Conservation (phyloP, 1,140 invertebrate genomes). For the Apocrypta bakeri region DNA sequence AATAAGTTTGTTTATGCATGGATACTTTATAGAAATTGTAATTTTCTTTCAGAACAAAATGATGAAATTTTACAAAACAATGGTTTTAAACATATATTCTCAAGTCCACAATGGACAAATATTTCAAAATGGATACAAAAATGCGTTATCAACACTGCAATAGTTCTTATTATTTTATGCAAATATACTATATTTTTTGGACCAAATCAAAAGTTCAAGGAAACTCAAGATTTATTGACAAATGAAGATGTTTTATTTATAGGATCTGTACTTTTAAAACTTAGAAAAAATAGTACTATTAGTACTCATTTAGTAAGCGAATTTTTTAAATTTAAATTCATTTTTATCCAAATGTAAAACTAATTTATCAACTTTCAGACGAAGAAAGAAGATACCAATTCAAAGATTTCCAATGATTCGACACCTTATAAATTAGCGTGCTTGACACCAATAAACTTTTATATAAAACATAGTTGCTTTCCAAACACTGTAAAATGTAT, state of each 20-base stretch:
- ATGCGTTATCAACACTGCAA: not conserved
- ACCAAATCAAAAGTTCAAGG: slow-evolving; percentile 16
- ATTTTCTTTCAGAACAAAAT: not conserved
- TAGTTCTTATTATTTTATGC: slow-evolving; percentile 38
- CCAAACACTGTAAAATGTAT: slow-evolving; percentile 26
- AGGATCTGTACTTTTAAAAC: slow-evolving; percentile 32
- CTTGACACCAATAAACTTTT: slow-evolving; percentile 5
- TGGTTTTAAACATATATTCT: not conserved
- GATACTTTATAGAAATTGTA: not conserved
- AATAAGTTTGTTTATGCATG: not conserved
- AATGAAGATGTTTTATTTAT: slow-evolving; percentile 44
- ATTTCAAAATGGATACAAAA: slow-evolving; percentile 6
- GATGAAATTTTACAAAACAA: not conserved
- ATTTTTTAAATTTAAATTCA: slow-evolving; percentile 16
- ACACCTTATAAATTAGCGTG: not conserved
- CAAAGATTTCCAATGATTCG: slow-evolving; percentile 8
- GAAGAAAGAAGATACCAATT: not conserved
- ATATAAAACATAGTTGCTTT: slow-evolving; percentile 33
- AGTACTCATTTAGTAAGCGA: slow-evolving; percentile 5
- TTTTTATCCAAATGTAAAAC: slow-evolving; percentile 2
- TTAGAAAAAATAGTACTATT: slow-evolving; percentile 18
- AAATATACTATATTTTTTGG: slow-evolving; percentile 36
- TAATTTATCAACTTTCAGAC: slow-evolving; percentile 30
- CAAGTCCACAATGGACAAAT: slow-evolving; percentile 1
- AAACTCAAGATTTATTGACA: slow-evolving; percentile 3